Evolutionary conservation across 1,140 invertebrate genomes (phyloP), one percentile per base, ranked within the genome.

Genomic region (Drosophila baimaii): DNA sequence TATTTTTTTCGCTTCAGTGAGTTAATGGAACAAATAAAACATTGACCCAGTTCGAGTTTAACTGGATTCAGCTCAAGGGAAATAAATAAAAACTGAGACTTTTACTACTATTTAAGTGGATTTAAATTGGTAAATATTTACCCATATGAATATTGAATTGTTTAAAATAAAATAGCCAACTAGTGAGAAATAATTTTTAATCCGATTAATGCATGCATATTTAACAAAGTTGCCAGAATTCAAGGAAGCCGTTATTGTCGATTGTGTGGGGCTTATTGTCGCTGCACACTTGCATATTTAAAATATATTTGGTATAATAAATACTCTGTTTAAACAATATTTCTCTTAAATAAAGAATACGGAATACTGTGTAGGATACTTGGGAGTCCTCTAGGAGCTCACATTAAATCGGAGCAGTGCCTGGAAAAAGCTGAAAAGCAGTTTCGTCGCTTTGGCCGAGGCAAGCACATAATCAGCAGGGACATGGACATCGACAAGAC

Each of bases 401-500:
- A 68, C 65, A 82, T 64, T 43, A 86, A 79, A 64, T 59, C 23
- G 59, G 54, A 44, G 52, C 23, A 39, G 52, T 35, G 55, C 43
- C 35, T 56, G 72, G 35, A 78, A 71, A 59, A 57, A 44, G 52
- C 44, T 46, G 21, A 41, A 46, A 51, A 64, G 33, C 58, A 44
- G 43, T 61, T 55, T 29, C 19, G 19, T 17, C 23, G 19, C 43
- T 37, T 27, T 62, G 35, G 31, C 43, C 25, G 19, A 17, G 27
- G 17, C 57, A 47, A 39, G 66, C 59, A 61, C 65, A 88, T 88
- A 89, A 80, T 83, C 77, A 69, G 61, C 56, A 55, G 57, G 73
- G 65, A 58, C 75, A 78, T 74, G 75, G 74, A 37, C 35, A 64
- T 69, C 49, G 47, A 61, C 64, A 69, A 77, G 72, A 52, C 47